Evolutionary conservation across 2,888 invertebrate species (phyloP).

Genomic region (Rotaria magnacalcarata): DNA sequence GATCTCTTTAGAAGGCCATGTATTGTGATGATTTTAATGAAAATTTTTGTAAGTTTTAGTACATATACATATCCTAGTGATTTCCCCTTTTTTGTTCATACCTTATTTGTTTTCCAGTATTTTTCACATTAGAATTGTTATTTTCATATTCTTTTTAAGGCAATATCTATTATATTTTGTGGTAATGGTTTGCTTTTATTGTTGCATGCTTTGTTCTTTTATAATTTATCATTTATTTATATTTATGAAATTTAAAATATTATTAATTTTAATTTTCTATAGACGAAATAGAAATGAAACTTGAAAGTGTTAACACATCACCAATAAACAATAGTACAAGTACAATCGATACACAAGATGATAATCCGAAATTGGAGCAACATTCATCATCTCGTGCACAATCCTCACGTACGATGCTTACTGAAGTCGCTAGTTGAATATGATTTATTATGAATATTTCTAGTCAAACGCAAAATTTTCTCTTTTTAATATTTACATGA

Average conservation of each 20-base stretch:
- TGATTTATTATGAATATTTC: too few species aligned
- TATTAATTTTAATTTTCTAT: background rate
- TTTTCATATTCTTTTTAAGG: background rate
- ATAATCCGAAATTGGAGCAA: background rate
- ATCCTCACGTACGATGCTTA: background rate
- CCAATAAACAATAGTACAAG: constrained; percentile 25
- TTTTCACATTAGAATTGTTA: background rate
- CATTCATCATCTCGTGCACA: background rate
- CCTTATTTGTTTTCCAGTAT: background rate
- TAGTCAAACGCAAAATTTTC: background rate
- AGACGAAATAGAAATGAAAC: constrained; percentile 21
- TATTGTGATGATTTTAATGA: background rate
- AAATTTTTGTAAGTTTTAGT: background rate
- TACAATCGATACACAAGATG: constrained; percentile 12
- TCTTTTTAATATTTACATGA: background rate
- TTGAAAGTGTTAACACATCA: background rate
- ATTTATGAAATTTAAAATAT: background rate
- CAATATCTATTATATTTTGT: background rate
- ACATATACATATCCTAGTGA: background rate
- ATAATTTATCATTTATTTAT: background rate
- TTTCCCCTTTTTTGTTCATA: background rate
- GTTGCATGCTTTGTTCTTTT: background rate
- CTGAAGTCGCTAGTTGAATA: background rate
- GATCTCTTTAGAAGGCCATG: background rate
- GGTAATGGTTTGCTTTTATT: background rate